Base-by-base conservation (phyloP, 2,888 invertebrate genomes). In the Caenorhabditis sinica region DNA sequence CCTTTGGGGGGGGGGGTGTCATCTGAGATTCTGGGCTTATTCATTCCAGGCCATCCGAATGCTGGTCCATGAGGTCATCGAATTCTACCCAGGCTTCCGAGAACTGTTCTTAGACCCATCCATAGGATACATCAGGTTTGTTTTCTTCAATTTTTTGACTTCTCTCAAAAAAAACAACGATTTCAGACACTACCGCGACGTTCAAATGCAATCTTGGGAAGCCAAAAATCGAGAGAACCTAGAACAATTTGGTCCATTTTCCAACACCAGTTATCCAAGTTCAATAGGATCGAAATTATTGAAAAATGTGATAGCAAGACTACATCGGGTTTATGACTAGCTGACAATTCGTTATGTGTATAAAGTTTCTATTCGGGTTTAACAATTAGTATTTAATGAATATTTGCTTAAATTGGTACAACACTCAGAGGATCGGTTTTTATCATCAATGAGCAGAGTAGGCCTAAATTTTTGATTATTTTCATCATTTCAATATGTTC, bases 161-260 rank as follows among this genome's bases (percentile, higher is more conserved):
- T 40, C 5, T 40, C 33, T 33, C 28, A 28, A 23, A 36, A 30
- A n/a, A n/a, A n/a, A n/a, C n/a, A n/a, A n/a, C n/a, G n/a, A n/a
- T 65, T 68, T 49, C 65, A 73, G 82, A 63, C 84, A 84, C 56
- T 84, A 84, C 58, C 84, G 84, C 17, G 84, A 84, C 25, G 84
- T 84, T 6, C 17, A 76, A 60, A 84, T 84, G 84, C 84, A 84
- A 49, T 43, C 73, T 0, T 84, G 84, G 84, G 84, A 84, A 33
- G 23, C 25, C 33, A 84, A 84, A 25, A 84, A 84, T 36, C 30
- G 53, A 40, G 60, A 43, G 20, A 60, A 76, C 4, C n/a, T 84
- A 30, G 23, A 51, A 30, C 45, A 72, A 23, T 81, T 84, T 36
- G 84, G 84, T 5, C 72, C 75, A 33, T 72, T 84, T 45, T 72